A percentile compares a stretch with the other conserved stretches of the same genome.
phyloP scores from a whole-genome alignment of 2,888 invertebrate species.

The Synanthedon andrenaeformis region DNA sequence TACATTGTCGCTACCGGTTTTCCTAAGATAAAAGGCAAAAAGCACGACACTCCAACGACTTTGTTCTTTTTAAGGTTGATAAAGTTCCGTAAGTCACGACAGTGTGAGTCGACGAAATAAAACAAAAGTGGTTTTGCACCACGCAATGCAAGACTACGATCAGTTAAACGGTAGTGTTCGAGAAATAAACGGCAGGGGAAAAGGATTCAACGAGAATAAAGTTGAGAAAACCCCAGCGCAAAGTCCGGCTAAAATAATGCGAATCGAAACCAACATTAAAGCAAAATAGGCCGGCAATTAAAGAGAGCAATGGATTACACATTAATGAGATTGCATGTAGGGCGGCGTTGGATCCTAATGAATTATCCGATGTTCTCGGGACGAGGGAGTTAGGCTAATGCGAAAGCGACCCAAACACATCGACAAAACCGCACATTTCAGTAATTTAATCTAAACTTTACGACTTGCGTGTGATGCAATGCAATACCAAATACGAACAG shows the following conservation, averaged over 20 bases:
- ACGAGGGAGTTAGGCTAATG: conserved; percentile 11
- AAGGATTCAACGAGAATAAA: conserved; percentile 9
- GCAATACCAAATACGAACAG: not conserved
- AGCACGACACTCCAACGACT: conserved; percentile 25
- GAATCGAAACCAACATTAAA: conserved; percentile 7
- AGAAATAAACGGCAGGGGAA: conserved; percentile 34
- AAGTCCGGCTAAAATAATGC: conserved; percentile 10
- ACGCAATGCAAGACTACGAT: conserved; percentile 43
- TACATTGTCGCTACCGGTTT: conserved; percentile 36
- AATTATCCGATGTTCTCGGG: conserved; percentile 28
- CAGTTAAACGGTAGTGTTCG: conserved; percentile 45
- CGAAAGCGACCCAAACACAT: conserved; percentile 20
- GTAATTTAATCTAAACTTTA: conserved; percentile 16
- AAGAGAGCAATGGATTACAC: conserved; percentile 14
- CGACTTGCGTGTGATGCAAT: conserved; percentile 1
- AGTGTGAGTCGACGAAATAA: conserved; percentile 21
- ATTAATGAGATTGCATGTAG: conserved; percentile 38
- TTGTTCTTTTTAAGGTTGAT: conserved; percentile 25
- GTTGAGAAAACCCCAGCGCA: conserved; percentile 6
- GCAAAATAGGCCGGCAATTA: conserved; percentile 12
- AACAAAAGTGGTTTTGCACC: conserved; percentile 37
- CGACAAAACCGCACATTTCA: conserved; percentile 23
- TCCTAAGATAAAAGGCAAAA: conserved; percentile 26
- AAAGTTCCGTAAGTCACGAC: conserved; percentile 39
- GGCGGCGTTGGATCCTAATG: conserved; percentile 18